Percentiles rank a stretch among this genome's conserved stretches.
phyloP scores from a whole-genome alignment of 2,888 invertebrate species.

The Itoplectis maculator region DNA sequence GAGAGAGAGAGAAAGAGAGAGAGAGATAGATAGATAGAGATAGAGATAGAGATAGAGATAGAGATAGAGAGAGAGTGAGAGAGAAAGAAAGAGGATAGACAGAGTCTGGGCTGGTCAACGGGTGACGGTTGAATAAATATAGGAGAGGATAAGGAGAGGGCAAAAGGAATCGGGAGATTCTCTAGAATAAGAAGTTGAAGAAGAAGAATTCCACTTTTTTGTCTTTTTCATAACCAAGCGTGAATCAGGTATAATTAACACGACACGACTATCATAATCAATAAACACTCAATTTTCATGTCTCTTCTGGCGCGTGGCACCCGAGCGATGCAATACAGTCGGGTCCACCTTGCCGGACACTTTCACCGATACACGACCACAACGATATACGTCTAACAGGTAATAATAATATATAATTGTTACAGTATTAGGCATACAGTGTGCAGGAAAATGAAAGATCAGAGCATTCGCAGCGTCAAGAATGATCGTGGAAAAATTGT shows the following conservation, averaged over 20 bases:
- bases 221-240: slow-evolving; percentile 56
- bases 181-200: slow-evolving; percentile 37
- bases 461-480: not conserved
- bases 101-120: not conserved
- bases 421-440: slow-evolving; percentile 63
- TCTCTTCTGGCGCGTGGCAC: slow-evolving; percentile 52
- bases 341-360: slow-evolving; percentile 61
- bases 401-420: slow-evolving; percentile 61
- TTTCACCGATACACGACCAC: slow-evolving; percentile 67
- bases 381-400: slow-evolving; percentile 68
- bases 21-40: slow-evolving; percentile 7
- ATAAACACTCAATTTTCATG: slow-evolving; percentile 58
- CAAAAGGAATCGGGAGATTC: slow-evolving; percentile 21
- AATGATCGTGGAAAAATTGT: not conserved
- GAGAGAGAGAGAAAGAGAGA: not conserved
- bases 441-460: slow-evolving; percentile 44
- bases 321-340: slow-evolving; percentile 58
- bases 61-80: not conserved
- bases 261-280: slow-evolving; percentile 62
- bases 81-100: not conserved
- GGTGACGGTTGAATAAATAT: slow-evolving; percentile 18
- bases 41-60: not conserved
- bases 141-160: slow-evolving; percentile 21
- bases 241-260: slow-evolving; percentile 57
- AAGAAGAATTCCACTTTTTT: slow-evolving; percentile 40